A percentile compares a stretch with the other conserved stretches of the same genome.
Evolutionary conservation across 2,113 vertebrate genomes (phyloP).

Genomic region (Megaceryle maxima): DNA sequence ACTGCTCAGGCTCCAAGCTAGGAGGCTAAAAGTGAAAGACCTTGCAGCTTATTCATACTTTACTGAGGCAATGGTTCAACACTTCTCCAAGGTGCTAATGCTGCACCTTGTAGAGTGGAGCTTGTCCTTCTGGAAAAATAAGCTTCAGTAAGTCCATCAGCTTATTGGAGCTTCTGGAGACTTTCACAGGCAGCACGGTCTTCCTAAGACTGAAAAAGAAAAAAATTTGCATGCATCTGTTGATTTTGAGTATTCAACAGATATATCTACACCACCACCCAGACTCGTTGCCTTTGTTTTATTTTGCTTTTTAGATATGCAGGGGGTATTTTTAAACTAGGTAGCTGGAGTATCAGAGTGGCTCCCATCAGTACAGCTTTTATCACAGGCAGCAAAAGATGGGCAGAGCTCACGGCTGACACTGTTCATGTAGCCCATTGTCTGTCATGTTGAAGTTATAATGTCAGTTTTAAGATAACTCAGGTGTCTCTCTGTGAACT

Average conservation of each 20-base stretch:
- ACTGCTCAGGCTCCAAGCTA: not conserved
- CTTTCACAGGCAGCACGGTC: not conserved
- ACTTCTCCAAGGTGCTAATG: not conserved
- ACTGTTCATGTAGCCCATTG: not conserved
- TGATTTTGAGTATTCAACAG: not conserved
- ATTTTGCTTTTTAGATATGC: not conserved
- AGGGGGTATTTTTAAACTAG: not conserved
- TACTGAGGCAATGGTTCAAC: not conserved
- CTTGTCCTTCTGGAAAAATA: not conserved
- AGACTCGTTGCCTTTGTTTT: not conserved
- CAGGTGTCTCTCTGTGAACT: not conserved
- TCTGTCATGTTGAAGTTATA: not conserved
- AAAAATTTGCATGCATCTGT: not conserved
- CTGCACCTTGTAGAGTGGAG: not conserved
- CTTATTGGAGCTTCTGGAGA: not conserved
- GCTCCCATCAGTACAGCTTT: not conserved
- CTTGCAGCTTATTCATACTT: not conserved
- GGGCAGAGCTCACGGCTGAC: not conserved
- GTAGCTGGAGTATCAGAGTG: not conserved
- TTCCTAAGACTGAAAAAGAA: not conserved
- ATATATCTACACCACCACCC: not conserved
- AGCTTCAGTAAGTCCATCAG: not conserved
- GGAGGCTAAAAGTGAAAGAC: not conserved
- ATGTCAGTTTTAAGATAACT: not conserved
- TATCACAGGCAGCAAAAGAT: not conserved